phyloP scores from a whole-genome alignment of 2,797 vertebrate genomes.

The Enteromius radiatus region DNA sequence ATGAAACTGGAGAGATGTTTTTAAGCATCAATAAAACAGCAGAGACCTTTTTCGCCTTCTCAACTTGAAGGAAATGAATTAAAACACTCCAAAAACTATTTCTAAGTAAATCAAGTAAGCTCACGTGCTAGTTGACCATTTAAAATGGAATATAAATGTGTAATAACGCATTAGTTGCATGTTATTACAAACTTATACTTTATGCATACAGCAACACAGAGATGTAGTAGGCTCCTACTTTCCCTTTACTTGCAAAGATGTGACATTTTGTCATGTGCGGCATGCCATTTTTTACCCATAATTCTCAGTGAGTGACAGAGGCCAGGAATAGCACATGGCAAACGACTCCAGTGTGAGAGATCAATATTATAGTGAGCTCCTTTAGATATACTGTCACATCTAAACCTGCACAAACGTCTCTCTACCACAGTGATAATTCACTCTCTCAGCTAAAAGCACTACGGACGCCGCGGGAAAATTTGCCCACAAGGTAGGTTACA shows the following conservation, averaged over 20 bases:
- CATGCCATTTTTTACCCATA: constrained; percentile 47
- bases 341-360: constrained; percentile 54
- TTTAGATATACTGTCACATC: constrained; percentile 52
- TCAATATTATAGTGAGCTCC: constrained; percentile 59
- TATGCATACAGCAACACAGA: not conserved
- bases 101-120: not conserved
- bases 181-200: not conserved
- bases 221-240: not conserved
- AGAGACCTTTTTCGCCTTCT: constrained; percentile 7
- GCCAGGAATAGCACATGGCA: constrained; percentile 52
- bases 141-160: not conserved
- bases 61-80: not conserved
- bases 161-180: not conserved
- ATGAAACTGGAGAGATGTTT: constrained; percentile 31
- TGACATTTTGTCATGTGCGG: constrained; percentile 36
- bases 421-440: constrained; percentile 33
- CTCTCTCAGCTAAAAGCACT: constrained; percentile 48
- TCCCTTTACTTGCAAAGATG: constrained; percentile 12
- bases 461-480: constrained; percentile 4
- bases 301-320: constrained; percentile 54
- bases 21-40: constrained; percentile 42
- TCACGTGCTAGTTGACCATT: not conserved
- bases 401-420: constrained; percentile 32
- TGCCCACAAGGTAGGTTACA: constrained; percentile 20
- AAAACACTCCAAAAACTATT: not conserved